Evolutionary conservation across 2,888 invertebrate genomes (phyloP).

Genomic region (Tiphia femorata): DNA sequence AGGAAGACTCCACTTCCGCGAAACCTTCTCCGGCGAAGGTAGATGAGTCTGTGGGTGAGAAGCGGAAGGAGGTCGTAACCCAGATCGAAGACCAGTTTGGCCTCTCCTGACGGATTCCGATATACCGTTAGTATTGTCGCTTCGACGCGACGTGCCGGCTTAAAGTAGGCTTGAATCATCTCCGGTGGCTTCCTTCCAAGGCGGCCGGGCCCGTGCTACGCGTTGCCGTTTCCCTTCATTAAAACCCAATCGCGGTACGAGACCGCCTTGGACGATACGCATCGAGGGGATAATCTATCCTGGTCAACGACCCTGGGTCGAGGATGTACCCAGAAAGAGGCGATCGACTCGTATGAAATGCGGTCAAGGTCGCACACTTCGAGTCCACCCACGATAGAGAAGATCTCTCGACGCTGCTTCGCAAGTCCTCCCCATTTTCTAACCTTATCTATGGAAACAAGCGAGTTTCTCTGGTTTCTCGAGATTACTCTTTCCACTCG

Average conservation of each 20-base stretch:
- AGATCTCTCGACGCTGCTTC: no score
- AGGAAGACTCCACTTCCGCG: constrained; percentile 29
- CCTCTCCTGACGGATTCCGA: constrained; percentile 51
- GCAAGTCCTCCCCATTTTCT: no score
- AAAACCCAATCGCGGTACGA: constrained; percentile 15
- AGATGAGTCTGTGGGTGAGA: constrained; percentile 62
- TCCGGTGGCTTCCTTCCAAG: constrained; percentile 25
- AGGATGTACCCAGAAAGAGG: not conserved
- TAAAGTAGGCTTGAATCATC: constrained; percentile 53
- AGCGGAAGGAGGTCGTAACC: constrained; percentile 57
- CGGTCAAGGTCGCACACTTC: constrained; percentile 37
- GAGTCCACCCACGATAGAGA: not conserved
- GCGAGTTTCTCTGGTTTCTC: no score
- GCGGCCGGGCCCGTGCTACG: constrained; percentile 14
- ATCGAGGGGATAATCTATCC: constrained; percentile 2
- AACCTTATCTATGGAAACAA: no score
- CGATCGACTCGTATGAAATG: constrained; percentile 38
- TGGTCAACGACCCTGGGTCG: constrained; percentile 18
- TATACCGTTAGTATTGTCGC: constrained; percentile 63
- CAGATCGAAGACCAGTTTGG: constrained; percentile 63
- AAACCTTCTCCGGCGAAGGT: constrained; percentile 25
- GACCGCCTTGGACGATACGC: not conserved
- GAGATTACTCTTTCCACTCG: no score
- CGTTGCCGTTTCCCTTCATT: constrained; percentile 33
- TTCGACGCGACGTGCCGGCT: constrained; percentile 40